These are phyloP conservation scores for Bubalus kerabau DNA, from an alignment of 2,113 vertebrate genomes.

Conservation along the genomic window DNA sequence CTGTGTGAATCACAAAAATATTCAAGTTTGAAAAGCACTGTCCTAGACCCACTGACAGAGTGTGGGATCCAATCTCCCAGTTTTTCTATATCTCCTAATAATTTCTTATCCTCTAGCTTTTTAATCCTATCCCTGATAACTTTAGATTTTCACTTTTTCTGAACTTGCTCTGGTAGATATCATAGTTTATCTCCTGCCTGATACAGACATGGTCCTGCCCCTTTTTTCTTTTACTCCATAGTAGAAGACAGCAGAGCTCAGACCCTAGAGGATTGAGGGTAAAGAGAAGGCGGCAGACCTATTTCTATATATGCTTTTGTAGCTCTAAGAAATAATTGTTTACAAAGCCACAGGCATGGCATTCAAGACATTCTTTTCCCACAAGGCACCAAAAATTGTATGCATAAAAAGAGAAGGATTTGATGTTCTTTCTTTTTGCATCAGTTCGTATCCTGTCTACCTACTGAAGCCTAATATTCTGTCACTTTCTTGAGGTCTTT, in stretches of 20 bases:
- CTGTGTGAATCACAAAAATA: not conserved
- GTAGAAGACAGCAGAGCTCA: not conserved
- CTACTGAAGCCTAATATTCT: not conserved
- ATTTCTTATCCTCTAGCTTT: not conserved
- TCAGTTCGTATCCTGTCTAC: not conserved
- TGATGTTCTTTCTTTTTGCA: not conserved
- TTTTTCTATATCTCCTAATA: not conserved
- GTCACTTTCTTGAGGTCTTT: not conserved
- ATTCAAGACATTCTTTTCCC: not conserved
- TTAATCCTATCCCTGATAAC: not conserved
- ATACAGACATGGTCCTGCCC: not conserved
- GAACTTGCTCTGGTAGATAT: not conserved
- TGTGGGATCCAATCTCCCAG: not conserved
- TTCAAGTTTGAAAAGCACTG: not conserved
- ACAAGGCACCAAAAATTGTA: not conserved
- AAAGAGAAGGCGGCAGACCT: not conserved
- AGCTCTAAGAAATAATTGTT: not conserved
- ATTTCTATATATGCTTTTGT: not conserved
- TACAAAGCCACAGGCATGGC: not conserved
- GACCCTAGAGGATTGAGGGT: not conserved
- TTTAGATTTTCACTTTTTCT: conserved; percentile 11
- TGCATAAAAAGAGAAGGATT: not conserved
- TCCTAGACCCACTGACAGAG: not conserved
- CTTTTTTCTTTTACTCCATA: not conserved
- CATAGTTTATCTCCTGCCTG: not conserved